A percentile compares a stretch with the other conserved stretches of the same genome.
Conservation (phyloP, 2,113 vertebrate genomes). For the Ranitomeya imitator region DNA sequence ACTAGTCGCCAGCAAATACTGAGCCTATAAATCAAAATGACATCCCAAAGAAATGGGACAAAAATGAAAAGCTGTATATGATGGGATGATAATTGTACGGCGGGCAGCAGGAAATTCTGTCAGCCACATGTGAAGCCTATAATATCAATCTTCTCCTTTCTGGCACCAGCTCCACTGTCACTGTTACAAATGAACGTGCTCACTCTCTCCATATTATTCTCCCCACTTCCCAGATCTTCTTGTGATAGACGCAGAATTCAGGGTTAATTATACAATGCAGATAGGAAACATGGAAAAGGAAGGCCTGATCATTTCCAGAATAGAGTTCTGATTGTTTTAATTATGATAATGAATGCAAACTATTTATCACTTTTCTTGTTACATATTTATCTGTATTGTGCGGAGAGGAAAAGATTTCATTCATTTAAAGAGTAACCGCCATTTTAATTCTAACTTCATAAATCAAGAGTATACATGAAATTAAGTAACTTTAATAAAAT, state of each 20-base stretch:
- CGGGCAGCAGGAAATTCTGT: slow-evolving; percentile 56
- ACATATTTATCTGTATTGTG: neutral
- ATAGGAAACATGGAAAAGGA: neutral
- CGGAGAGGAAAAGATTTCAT: too few species aligned
- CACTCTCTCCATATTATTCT: neutral
- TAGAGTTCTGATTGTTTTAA: neutral
- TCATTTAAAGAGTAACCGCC: too few species aligned
- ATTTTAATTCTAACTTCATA: too few species aligned
- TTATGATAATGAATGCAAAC: neutral
- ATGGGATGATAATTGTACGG: slow-evolving; percentile 55
- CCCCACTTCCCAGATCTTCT: neutral
- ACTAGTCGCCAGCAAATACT: slow-evolving; percentile 74
- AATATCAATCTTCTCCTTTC: slow-evolving; percentile 50
- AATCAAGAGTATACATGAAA: too few species aligned
- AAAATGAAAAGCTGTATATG: slow-evolving; percentile 61
- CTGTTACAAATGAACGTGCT: slow-evolving; percentile 52
- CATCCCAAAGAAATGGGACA: slow-evolving; percentile 63
- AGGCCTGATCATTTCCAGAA: neutral
- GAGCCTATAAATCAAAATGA: slow-evolving; percentile 75
- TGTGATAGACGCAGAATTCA: neutral
- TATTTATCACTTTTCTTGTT: neutral
- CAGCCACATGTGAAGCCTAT: slow-evolving; percentile 12
- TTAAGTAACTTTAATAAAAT: too few species aligned
- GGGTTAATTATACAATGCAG: neutral
- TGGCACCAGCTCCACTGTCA: slow-evolving; percentile 22